Base-by-base conservation (phyloP, 2,888 invertebrate genomes). In the Scaptomyza reducta region DNA sequence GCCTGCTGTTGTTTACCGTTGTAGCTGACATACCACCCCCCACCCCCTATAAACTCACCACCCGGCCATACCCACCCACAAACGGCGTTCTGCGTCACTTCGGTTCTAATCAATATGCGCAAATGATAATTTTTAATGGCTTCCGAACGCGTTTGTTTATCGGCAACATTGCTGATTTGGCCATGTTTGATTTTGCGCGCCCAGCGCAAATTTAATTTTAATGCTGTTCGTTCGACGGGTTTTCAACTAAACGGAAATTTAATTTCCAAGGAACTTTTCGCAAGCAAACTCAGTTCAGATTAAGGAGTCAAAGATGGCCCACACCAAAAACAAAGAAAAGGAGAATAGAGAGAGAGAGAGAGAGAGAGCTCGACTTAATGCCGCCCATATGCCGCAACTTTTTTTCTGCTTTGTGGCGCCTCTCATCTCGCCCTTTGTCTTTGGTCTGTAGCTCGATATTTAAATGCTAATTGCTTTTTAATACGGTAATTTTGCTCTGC, bases 391-490 rank as follows among this genome's bases (percentile, higher is more conserved):
- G 82, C 72, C 57, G 55, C 60, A 14, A 45, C 27, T 64, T 61
- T 63, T 40, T 55, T 53, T 3, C 18, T 42, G 31, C 29, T 22
- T 14, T 7, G 6, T 14, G 18, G 22, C 42, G 18, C 55, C 38
- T 33, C 18, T 40, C 35, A 18, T 38, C 13, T 13, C 44, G 35
- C 14, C 57, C 53, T 70, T 76, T 85, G 74, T 71, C 59, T 75
- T 68, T 49, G 47, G 59, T 62, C 62, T 56, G 38, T 44, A 66
- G 69, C 74, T 61, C 74, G 67, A 69, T 82, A 79, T 79, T 84
- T 77, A 76, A 83, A 87, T 86, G 82, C 90, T 90, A 90, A 90
- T 90, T 90, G 90, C 90, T 89, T 89, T 89, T 88, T 90, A 90
- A 90, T 89, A 83, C 87, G 75, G 74, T 84, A 88, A 86, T 83